Percentiles rank a stretch among this genome's conserved stretches.
These are phyloP conservation scores for Pecten maximus DNA, from an alignment of 2,888 invertebrate species.

Conservation along the genomic window DNA sequence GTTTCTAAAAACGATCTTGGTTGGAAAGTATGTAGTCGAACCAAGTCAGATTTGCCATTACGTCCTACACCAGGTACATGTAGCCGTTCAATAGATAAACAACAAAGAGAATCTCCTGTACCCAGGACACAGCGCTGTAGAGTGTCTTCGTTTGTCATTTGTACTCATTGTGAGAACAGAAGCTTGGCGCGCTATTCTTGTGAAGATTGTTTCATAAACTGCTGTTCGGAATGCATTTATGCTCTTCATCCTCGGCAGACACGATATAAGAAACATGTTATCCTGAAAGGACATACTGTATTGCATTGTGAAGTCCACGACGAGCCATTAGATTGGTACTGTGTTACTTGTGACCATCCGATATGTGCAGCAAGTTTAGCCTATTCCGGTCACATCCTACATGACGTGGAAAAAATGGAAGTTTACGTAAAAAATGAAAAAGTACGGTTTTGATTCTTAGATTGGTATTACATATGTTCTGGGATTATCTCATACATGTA, in stretches of 20 bases:
- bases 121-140: not conserved
- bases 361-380: not conserved
- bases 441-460: not conserved
- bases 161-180: not conserved
- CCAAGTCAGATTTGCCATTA: not conserved
- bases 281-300: not conserved
- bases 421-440: not conserved
- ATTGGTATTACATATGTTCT: not conserved
- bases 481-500: not conserved
- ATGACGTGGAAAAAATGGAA: not conserved
- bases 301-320: not conserved
- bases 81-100: not conserved
- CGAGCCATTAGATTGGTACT: not conserved
- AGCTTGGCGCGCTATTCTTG: not conserved
- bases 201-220: not conserved
- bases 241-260: not conserved
- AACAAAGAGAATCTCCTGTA: not conserved
- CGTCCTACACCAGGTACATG: not conserved
- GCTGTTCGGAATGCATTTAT: not conserved
- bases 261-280: not conserved
- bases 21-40: not conserved
- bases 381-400: not conserved
- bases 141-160: not conserved
- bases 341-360: not conserved
- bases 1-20: not conserved